Base-by-base conservation (phyloP, 2,113 vertebrate species). In the Coptodon bakossiorum region DNA sequence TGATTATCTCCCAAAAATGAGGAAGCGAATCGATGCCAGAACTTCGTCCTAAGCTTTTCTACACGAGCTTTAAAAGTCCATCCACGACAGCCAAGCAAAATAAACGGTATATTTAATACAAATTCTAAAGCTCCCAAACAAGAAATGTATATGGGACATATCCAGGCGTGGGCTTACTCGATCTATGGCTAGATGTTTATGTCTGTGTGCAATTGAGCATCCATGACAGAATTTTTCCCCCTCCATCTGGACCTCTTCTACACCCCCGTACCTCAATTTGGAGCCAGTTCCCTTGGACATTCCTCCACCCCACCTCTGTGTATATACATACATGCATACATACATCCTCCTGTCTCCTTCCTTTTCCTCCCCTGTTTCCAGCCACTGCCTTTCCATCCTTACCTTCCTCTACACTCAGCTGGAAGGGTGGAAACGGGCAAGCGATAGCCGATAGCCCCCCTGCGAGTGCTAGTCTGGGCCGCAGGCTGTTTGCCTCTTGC, bases 181-280 rank as follows among this genome's bases (percentile, higher is more conserved):
- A 48, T 90, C 86, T 91, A 84, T 66, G 71, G 85, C 81, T 88
- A 68, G 57, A 88, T 94, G 93, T 95, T 95, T 95, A 95, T 94
- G 94, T 95, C 94, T 95, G 91, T n/a, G 94, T 91, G 90, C 93
- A 93, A 95, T 94, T 95, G 95, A 91, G 93, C 94, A 89, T 95
- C 93, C 78, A 86, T 86, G 50, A 86, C 86, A 84, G 89, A 84
- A 54, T 76, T 48, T 80, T 10, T 9, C 29, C 36, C 16, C 9
- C 56, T 22, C 87, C 80, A 80, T 90, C 82, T 86, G 88, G 73
- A 80, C 36, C 59, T 90, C 76, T 63, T 90, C 81, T 83, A 27
- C 63, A 38, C 76, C 82, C 84, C 50, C 27, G 86, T 54, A 86
- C 90, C 85, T 91, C 27, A 48, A 84, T 88, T 90, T 95, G 79